A percentile compares a stretch with the other conserved stretches of the same genome.
Evolutionary conservation across 2,113 vertebrate species (phyloP).

Genomic region (Neopipo cinnamomea): DNA sequence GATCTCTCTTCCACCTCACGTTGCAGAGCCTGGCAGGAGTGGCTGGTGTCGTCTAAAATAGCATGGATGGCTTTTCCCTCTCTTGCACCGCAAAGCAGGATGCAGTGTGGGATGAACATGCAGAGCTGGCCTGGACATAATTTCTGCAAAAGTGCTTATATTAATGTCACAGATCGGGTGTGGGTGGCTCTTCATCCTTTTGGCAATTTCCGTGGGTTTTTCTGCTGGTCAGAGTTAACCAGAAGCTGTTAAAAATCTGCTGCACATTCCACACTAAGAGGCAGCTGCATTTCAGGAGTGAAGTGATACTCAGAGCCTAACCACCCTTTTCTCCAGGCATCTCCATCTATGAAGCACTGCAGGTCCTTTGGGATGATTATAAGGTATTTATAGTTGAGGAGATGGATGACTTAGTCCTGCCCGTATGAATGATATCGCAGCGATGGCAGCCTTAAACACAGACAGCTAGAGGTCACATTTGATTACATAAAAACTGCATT

Average conservation of each 20-base stretch:
- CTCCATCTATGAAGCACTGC: constrained; percentile 10
- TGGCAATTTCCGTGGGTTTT: neutral
- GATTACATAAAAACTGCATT: constrained; percentile 50
- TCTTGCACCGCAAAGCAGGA: neutral
- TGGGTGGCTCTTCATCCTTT: neutral
- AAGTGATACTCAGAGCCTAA: neutral
- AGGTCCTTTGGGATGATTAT: constrained; percentile 36
- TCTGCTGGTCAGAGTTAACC: neutral
- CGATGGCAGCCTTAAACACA: neutral
- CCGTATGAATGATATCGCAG: neutral
- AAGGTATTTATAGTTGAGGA: constrained; percentile 66
- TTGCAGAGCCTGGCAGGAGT: neutral
- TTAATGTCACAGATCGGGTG: neutral
- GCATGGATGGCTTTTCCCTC: neutral
- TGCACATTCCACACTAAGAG: neutral
- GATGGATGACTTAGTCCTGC: constrained; percentile 55
- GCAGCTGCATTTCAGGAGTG: neutral
- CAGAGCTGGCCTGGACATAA: neutral
- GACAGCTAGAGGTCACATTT: constrained; percentile 59
- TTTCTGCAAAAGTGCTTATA: neutral
- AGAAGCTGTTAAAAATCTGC: neutral
- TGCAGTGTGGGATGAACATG: neutral
- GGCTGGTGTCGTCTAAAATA: neutral
- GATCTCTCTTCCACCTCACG: neutral
- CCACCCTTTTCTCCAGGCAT: neutral